Base-by-base conservation (phyloP, 2,113 vertebrate species). In the Brachypteracias leptosomus region DNA sequence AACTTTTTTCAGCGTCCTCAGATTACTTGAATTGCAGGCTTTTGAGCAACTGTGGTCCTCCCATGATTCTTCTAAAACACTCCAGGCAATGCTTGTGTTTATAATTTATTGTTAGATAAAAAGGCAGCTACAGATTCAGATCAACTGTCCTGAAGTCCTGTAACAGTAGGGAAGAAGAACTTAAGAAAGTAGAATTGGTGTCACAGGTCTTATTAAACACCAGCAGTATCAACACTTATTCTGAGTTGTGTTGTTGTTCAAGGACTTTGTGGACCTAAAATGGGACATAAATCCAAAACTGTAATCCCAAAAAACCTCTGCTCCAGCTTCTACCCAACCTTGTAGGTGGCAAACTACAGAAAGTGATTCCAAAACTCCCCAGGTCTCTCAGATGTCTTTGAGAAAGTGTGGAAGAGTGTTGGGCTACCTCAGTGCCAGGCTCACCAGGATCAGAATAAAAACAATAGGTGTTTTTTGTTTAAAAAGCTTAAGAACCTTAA, bases 71-170 rank as follows among this genome's bases (percentile, higher is more conserved):
- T 87, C 44, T 40, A 72, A 90, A 92, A 65, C 77, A 78, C 96
- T 95, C 93, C 90, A 96, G 66, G 49, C 79, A 87, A 74, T 68
- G 40, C 31, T 92, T 49, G 44, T 82, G 68, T 89, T 96, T 87
- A 68, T 94, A 93, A 95, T 95, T 94, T 86, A 83, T 94, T 96
- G 65, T 72, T 87, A 93, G 83, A 90, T 92, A 87, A 68, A 91
- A 93, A 80, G 46, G 25, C 76, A 90, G 70, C 57, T 85, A 76
- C 77, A 86, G 54, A 87, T 94, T 93, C 59, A 77, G 67, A 76
- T 87, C 62, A 90, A 73, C 81, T 77, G 6, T 63, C 80, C 89
- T 90, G 55, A 75, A 92, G 67, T 93, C 18, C 28, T 72, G 5
- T 71, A 67, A n/a, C 11, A 80, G 26, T 10, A 58, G 17, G 22